Evolutionary conservation across 2,888 invertebrate genomes (phyloP).

Genomic region (Ecliptopera silaceata): DNA sequence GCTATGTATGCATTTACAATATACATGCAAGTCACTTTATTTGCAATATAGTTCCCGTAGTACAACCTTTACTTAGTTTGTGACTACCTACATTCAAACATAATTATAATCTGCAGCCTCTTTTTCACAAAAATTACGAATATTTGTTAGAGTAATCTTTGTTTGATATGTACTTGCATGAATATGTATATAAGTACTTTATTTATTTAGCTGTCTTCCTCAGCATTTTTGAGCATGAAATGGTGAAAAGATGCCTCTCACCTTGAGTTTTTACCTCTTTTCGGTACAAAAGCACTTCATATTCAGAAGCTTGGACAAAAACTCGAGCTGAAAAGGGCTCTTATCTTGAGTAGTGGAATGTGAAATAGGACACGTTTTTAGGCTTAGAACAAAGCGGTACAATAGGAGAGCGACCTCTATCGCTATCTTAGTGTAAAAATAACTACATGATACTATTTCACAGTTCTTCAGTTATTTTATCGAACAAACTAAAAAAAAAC

Average conservation of each 20-base stretch:
- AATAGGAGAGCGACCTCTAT: neutral
- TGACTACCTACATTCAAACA: too few species aligned
- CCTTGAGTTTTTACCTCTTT: conserved; percentile 11
- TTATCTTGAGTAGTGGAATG: conserved; percentile 15
- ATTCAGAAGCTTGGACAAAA: conserved; percentile 14
- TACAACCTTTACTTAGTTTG: too few species aligned
- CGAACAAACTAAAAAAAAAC: too few species aligned
- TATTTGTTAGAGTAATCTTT: too few species aligned
- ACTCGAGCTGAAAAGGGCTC: conserved; percentile 21
- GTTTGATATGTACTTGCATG: too few species aligned
- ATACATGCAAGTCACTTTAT: too few species aligned
- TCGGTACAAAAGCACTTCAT: conserved; percentile 14
- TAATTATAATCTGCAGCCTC: too few species aligned
- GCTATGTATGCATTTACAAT: too few species aligned
- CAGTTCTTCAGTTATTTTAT: neutral
- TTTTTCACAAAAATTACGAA: too few species aligned
- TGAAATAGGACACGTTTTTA: conserved; percentile 16
- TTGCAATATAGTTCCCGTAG: too few species aligned
- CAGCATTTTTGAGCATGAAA: conserved; percentile 12
- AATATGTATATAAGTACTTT: neutral
- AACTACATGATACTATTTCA: too few species aligned
- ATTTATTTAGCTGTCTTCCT: neutral
- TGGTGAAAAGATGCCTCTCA: conserved; percentile 11
- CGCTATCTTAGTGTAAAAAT: neutral
- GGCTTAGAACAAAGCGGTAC: conserved; percentile 7